Evolutionary conservation across 2,797 vertebrate genomes (phyloP), one percentile per base, ranked within the genome.

Genomic region (Percopsis omiscomaycus): DNA sequence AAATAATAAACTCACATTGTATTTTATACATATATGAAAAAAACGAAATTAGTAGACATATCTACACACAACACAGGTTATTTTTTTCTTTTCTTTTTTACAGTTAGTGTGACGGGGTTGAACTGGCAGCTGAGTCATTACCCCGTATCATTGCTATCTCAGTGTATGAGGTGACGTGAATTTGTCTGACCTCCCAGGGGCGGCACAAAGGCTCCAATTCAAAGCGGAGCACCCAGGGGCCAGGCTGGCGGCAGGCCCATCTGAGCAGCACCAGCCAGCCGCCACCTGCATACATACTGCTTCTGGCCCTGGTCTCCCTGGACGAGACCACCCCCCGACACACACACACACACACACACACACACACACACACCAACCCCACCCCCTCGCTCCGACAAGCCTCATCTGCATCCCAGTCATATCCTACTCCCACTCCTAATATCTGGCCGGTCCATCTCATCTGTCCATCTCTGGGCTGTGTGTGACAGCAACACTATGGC

Each of bases 271-370:
- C 85, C 90, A 91, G 89, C 87, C 88, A 91, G 88, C 84, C 86
- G 86, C 89, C 91, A 92, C 91, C 91, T 92, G 91, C 91, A 92
- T 89, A 74, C 83, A 92, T 88, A 75, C 82, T 79, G 85, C 83
- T 69, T 69, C 82, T 81, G 32, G 68, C 80, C 14, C 77, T 60
- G 58, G 86, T 82, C 81, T 77, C 82, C 65, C 69, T 82, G 84
- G 82, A 82, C 83, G 81, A 75, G 68, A 30, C 27, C 12, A 44
- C 45, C 53, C 22, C n/a, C 51, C 61, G n/a, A 50, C 56, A 47
- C 65, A 11, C 71, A 59, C 52, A n/a, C 53, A 73, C 32, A 55
- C 42, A 73, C 49, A 4, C 55, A 60, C 29, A 27, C 37, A 44
- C 16, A 6, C 51, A 13, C 27, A n/a, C 6, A 42, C 47, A 45